A percentile compares a stretch with the other conserved stretches of the same genome.
These are phyloP conservation scores for Aphidoletes aphidimyza DNA, from an alignment of 2,888 invertebrate species.

Conservation along the genomic window DNA sequence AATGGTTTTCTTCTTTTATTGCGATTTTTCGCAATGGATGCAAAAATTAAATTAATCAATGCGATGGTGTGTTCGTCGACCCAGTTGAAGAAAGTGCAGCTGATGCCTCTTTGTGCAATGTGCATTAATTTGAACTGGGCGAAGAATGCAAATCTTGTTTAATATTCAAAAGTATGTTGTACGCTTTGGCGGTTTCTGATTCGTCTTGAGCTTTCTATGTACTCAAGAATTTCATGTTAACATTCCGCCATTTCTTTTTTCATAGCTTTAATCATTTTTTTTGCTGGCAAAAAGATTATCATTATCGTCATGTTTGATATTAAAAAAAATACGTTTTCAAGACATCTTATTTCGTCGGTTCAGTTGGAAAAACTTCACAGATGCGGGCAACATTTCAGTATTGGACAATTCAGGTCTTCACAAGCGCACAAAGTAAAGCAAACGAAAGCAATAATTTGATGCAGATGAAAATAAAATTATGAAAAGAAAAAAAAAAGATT, in stretches of 20 bases:
- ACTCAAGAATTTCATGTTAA: not conserved
- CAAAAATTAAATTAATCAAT: slow-evolving; percentile 51
- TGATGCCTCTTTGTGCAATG: slow-evolving; percentile 30
- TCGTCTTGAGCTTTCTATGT: slow-evolving; percentile 9
- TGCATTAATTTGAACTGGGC: not conserved
- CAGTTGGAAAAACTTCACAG: not conserved
- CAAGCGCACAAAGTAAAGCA: too few relatives aligned
- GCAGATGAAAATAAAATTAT: slow-evolving; percentile 17
- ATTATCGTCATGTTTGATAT: not conserved
- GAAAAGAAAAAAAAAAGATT: not conserved
- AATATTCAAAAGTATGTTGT: slow-evolving; percentile 53
- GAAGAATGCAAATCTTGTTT: slow-evolving; percentile 20
- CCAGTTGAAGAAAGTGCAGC: slow-evolving; percentile 25
- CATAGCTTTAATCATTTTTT: not conserved
- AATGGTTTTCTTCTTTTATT: not conserved
- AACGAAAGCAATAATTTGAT: not conserved
- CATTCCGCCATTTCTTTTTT: not conserved
- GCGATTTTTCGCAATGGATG: not conserved
- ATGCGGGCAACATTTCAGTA: slow-evolving; percentile 1
- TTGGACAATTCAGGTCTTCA: slow-evolving; percentile 5
- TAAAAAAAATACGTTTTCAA: slow-evolving; percentile 3
- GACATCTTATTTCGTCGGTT: not conserved
- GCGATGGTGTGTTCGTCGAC: not conserved
- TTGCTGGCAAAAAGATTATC: slow-evolving; percentile 25
- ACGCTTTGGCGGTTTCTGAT: slow-evolving; percentile 22